Evolutionary conservation across 2,888 invertebrate species (phyloP).

Genomic region (Sinodicranocentrus sp.): DNA sequence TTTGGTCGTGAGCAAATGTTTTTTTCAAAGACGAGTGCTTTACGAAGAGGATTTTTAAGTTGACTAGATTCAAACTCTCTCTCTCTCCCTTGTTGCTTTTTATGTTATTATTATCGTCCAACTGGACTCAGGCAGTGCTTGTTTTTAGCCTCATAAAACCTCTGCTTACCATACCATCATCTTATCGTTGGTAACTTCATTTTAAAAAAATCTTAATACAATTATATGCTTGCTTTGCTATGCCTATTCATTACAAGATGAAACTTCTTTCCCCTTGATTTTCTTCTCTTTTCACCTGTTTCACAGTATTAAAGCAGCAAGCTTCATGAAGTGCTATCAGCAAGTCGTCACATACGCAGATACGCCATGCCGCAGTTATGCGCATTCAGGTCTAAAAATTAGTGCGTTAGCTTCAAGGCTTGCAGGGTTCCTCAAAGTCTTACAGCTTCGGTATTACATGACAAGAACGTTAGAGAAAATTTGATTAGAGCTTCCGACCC

Average conservation of each 20-base stretch:
- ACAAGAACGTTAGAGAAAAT: too few relatives aligned
- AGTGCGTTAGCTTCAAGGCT: not conserved
- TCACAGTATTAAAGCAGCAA: slow-evolving; percentile 16
- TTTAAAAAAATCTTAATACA: slow-evolving; percentile 32
- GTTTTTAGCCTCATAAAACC: slow-evolving; percentile 26
- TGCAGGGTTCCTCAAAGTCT: not conserved
- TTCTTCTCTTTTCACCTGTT: slow-evolving; percentile 13
- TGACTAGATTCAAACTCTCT: not conserved
- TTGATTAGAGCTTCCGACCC: too few relatives aligned
- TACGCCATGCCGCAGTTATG: not conserved
- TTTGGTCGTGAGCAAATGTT: slow-evolving; percentile 15
- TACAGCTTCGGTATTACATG: too few relatives aligned
- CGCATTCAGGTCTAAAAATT: not conserved
- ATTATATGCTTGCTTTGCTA: slow-evolving; percentile 26
- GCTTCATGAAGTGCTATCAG: slow-evolving; percentile 29
- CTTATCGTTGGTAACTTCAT: slow-evolving; percentile 15
- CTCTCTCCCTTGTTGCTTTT: not conserved
- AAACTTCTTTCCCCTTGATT: slow-evolving; percentile 8
- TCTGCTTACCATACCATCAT: slow-evolving; percentile 21
- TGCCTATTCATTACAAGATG: not conserved
- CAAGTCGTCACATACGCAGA: slow-evolving; percentile 16
- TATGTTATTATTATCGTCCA: slow-evolving; percentile 19
- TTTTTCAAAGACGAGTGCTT: slow-evolving; percentile 9
- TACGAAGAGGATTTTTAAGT: slow-evolving; percentile 4
- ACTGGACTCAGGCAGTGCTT: slow-evolving; percentile 43